phyloP scores from a whole-genome alignment of 2,113 vertebrate species.

The Prinia subflava region DNA sequence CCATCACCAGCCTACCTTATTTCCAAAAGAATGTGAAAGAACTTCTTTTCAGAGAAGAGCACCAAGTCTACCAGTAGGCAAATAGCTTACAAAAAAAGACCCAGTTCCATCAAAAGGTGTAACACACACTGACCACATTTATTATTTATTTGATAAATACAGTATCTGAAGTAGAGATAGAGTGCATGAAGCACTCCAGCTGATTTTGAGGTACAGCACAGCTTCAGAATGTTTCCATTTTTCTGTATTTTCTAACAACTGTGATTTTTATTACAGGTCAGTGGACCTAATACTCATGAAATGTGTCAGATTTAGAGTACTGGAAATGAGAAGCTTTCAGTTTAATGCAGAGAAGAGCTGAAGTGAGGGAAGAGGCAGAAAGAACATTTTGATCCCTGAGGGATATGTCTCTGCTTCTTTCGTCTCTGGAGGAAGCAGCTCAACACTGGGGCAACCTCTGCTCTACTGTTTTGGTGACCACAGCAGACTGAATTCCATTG shows the following conservation, averaged over 20 bases:
- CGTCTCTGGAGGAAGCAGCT: not conserved
- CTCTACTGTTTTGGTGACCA: not conserved
- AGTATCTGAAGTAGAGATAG: not conserved
- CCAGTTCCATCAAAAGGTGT: not conserved
- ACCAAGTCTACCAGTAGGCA: not conserved
- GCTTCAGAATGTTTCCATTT: not conserved
- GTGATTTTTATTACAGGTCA: not conserved
- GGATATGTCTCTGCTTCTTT: not conserved
- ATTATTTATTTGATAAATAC: not conserved
- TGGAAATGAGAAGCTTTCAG: not conserved
- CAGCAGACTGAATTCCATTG: not conserved
- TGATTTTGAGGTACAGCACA: not conserved
- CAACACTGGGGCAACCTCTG: rapidly evolving
- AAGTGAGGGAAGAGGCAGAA: not conserved
- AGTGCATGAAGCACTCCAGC: not conserved
- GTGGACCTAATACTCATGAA: not conserved
- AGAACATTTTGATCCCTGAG: not conserved
- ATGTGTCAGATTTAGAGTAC: not conserved
- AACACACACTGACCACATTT: not conserved
- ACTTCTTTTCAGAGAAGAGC: not conserved
- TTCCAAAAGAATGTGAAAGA: not conserved
- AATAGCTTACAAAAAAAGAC: not conserved
- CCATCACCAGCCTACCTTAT: rapidly evolving
- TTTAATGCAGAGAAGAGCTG: not conserved
- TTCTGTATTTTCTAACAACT: not conserved